phyloP scores from a whole-genome alignment of 1,140 invertebrate genomes.

The Phthorimaea operculella region DNA sequence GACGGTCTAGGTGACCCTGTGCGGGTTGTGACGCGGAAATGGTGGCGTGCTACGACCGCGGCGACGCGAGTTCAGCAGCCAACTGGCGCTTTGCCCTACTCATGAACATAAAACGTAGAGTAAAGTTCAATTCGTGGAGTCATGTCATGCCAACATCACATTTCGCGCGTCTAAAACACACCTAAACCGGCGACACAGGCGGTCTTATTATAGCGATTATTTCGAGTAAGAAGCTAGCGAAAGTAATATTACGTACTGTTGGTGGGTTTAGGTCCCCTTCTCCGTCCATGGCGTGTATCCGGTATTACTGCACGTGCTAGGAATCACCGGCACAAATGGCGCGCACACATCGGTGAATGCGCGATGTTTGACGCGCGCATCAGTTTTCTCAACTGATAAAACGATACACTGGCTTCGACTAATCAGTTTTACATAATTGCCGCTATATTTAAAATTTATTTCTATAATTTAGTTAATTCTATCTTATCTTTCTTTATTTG shows the following conservation, averaged over 20 bases:
- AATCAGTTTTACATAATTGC: slow-evolving; percentile 7
- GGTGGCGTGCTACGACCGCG: slow-evolving; percentile 31
- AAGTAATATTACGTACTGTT: slow-evolving; percentile 21
- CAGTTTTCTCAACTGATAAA: slow-evolving; percentile 40
- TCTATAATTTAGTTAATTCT: slow-evolving; percentile 7
- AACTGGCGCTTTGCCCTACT: slow-evolving; percentile 61
- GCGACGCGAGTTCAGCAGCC: slow-evolving; percentile 41
- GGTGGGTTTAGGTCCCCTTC: slow-evolving; percentile 20
- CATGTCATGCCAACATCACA: neutral
- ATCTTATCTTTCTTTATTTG: slow-evolving; percentile 16
- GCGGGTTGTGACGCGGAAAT: slow-evolving; percentile 29
- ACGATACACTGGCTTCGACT: slow-evolving; percentile 1
- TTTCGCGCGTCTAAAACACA: neutral
- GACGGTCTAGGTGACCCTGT: slow-evolving; percentile 17
- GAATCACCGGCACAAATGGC: slow-evolving; percentile 11
- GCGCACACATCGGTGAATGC: slow-evolving; percentile 22
- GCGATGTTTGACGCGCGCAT: slow-evolving; percentile 19
- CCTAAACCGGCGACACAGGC: neutral
- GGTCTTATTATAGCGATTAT: too few species aligned
- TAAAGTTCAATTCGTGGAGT: neutral
- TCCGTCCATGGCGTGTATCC: slow-evolving; percentile 18
- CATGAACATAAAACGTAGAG: neutral
- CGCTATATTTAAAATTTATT: slow-evolving; percentile 12
- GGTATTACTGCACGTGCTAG: slow-evolving; percentile 23
- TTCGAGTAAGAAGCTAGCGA: neutral